A percentile compares a stretch with the other conserved stretches of the same genome.
phyloP scores from a whole-genome alignment of 1,140 invertebrate species.

The Gryon sp. region DNA sequence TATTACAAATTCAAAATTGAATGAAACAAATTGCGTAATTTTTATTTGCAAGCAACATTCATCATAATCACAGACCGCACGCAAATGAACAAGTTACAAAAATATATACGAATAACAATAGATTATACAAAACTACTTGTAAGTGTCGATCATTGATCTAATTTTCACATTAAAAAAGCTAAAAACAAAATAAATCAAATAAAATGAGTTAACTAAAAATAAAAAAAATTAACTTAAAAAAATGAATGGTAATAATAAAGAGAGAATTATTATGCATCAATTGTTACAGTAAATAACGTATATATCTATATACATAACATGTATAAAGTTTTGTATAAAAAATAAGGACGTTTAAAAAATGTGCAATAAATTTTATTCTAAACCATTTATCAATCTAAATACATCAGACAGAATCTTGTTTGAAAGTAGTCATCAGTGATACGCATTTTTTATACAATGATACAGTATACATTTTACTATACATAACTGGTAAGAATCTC shows the following conservation, averaged over 20 bases:
- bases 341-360: conserved; percentile 58
- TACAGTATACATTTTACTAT: conserved; percentile 43
- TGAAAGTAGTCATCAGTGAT: conserved; percentile 30
- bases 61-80: conserved; percentile 43
- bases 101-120: conserved; percentile 48
- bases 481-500: conserved; percentile 47
- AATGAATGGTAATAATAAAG: background rate
- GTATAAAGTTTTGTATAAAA: conserved; percentile 61
- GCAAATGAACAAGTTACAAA: conserved; percentile 53
- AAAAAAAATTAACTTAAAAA: background rate
- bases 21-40: background rate
- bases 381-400: conserved; percentile 53
- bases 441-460: conserved; percentile 48
- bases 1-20: background rate
- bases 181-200: background rate
- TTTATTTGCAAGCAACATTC: conserved; percentile 24
- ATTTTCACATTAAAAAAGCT: background rate
- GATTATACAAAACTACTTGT: conserved; percentile 37
- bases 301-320: conserved; percentile 44
- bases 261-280: conserved; percentile 39
- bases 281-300: conserved; percentile 51
- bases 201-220: background rate
- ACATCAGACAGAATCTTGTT: conserved; percentile 37
- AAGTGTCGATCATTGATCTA: conserved; percentile 6
- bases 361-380: conserved; percentile 61